Evolutionary conservation across 1,140 invertebrate genomes (phyloP).

Genomic region (Drosophila tropicalis): DNA sequence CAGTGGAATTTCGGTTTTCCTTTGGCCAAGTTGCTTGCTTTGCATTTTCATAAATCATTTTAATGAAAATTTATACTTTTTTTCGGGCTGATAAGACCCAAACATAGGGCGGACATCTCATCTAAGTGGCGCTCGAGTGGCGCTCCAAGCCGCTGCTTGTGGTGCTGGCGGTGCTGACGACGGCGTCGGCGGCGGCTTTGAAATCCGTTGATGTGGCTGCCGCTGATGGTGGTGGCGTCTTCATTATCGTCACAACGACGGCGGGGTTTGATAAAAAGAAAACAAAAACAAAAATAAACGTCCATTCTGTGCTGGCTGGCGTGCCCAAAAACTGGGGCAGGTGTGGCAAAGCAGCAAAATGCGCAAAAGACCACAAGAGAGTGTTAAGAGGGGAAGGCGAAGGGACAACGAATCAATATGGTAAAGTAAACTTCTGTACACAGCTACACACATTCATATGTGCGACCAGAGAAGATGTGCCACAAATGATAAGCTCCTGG

Average conservation of each 20-base stretch:
- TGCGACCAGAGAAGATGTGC: slow-evolving; percentile 31
- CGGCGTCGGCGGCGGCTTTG: slow-evolving; percentile 54
- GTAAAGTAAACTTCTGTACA: slow-evolving; percentile 38
- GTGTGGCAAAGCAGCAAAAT: slow-evolving; percentile 52
- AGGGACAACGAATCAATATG: slow-evolving; percentile 42
- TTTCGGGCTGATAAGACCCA: slow-evolving; percentile 53
- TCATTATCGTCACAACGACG: slow-evolving; percentile 65
- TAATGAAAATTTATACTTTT: slow-evolving; percentile 68
- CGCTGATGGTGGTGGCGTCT: slow-evolving; percentile 67
- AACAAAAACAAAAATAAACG: slow-evolving; percentile 14
- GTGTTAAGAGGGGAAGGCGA: not conserved
- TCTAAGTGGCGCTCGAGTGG: slow-evolving; percentile 77
- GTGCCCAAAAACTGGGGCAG: slow-evolving; percentile 59
- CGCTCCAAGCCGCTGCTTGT: slow-evolving; percentile 45
- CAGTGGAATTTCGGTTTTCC: slow-evolving; percentile 50
- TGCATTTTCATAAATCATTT: slow-evolving; percentile 81
- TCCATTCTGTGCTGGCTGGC: slow-evolving; percentile 48
- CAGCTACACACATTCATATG: slow-evolving; percentile 11
- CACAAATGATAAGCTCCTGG: slow-evolving; percentile 31
- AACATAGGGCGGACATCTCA: slow-evolving; percentile 60
- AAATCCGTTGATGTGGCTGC: slow-evolving; percentile 41
- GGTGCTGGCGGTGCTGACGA: not conserved
- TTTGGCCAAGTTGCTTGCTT: slow-evolving; percentile 69
- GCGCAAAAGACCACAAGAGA: slow-evolving; percentile 10
- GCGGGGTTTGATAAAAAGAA: slow-evolving; percentile 62